Evolutionary conservation across 2,888 invertebrate genomes (phyloP), one percentile per base, ranked within the genome.

Genomic region (Tipula lateralis): DNA sequence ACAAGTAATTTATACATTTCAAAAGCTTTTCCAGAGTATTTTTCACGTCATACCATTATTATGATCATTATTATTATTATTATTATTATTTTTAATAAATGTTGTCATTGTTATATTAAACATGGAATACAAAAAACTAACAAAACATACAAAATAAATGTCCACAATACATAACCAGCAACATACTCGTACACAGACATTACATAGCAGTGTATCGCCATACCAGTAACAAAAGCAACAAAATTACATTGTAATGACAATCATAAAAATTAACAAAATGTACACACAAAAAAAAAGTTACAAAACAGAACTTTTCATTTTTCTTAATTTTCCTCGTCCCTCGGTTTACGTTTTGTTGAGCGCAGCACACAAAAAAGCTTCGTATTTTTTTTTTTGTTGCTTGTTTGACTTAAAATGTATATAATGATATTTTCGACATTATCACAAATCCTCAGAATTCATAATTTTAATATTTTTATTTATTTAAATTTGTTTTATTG

Each of bases 1-100:
- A 66, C 66, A 24, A 24, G 66, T 66, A 66, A 66, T 66, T 66
- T 66, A 66, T 66, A 66, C 66, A 66, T 66, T 24, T 66, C 66
- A 19, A 19, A 66, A 66, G 66, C 66, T 66, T 66, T 66, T 66
- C 66, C 66, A 66, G 66, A 66, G 12, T 66, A 24, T 66, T 19
- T 66, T 66, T 66, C 19, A 24, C 66, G 13, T 66, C 24, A 7
- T 66, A 66, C 24, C 9, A 24, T 66, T 24, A 66, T 66, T 66
- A 66, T 66, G 12, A 24, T 66, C 12, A 24, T 24, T 66, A 66
- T 66, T 24, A 24, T 66, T 66, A 66, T 24, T 66, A 66, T 66
- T 66, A 66, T 66, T 24, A 66, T 66, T 66, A 24, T 66, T 66
- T 24, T 24, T 66, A 24, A 66, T 66, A 66, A 66, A 66, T 66